Percentiles rank a stretch among this genome's conserved stretches.
Conservation (phyloP, 2,797 vertebrate genomes). For the Lagorchestes hirsutus region DNA sequence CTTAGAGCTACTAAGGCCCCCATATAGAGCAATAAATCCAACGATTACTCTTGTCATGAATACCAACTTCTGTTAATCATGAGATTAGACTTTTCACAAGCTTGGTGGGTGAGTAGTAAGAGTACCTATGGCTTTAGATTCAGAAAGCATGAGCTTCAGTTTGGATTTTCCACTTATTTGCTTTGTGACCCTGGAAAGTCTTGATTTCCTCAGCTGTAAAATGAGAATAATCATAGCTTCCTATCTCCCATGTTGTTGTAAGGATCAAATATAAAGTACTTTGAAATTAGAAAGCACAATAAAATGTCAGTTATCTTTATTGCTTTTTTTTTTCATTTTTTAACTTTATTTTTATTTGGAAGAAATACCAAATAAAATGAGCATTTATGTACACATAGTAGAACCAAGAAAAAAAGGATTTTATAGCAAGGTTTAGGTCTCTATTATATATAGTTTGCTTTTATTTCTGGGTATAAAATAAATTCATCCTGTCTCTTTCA, state of each 20-base stretch:
- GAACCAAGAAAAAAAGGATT: too few relatives aligned
- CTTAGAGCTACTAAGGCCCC: constrained; percentile 60
- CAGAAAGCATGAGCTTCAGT: neutral
- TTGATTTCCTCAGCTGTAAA: neutral
- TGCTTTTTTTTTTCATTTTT: neutral
- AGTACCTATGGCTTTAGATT: neutral
- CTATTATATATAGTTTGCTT: too few relatives aligned
- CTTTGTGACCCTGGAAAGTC: neutral
- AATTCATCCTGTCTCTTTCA: too few relatives aligned
- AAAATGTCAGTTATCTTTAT: neutral
- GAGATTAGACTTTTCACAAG: constrained; percentile 19
- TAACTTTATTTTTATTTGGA: too few relatives aligned
- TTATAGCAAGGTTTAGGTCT: too few relatives aligned
- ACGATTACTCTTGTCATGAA: constrained; percentile 46
- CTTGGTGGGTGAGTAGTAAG: neutral
- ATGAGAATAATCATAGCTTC: neutral
- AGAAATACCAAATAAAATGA: too few relatives aligned
- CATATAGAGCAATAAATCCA: constrained; percentile 50
- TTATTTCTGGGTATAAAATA: too few relatives aligned
- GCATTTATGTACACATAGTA: too few relatives aligned
- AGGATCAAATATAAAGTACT: neutral
- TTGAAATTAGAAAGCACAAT: neutral
- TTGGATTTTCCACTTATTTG: neutral
- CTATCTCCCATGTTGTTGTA: neutral
- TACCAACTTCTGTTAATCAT: constrained; percentile 52